Conservation (phyloP, 1,140 invertebrate species). For the Pachypsylla venusta region DNA sequence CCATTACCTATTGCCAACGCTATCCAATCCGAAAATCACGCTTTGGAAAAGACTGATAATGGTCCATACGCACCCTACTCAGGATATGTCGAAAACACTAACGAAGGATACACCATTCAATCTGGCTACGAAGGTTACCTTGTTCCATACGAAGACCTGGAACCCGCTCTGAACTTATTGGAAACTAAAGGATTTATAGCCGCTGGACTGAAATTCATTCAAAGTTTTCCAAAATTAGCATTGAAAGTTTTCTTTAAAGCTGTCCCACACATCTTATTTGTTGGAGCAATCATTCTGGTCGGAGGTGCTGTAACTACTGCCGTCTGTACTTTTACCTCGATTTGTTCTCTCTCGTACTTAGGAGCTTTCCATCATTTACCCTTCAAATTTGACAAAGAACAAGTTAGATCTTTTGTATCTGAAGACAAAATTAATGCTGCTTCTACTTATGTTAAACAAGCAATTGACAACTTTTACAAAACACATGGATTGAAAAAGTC, state of each 20-base stretch:
- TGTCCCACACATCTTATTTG: not conserved
- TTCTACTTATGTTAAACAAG: conserved; percentile 41
- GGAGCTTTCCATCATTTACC: conserved; percentile 28
- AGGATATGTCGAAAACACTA: too few relatives aligned
- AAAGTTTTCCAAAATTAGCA: not conserved
- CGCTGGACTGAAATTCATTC: not conserved
- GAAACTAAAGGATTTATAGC: conserved; percentile 1
- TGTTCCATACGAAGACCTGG: conserved; percentile 20
- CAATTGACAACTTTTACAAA: conserved; percentile 44
- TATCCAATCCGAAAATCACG: too few relatives aligned
- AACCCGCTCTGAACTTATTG: not conserved
- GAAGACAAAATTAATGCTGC: conserved; percentile 38
- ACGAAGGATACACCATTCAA: conserved; percentile 26
- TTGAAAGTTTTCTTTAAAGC: conserved; percentile 10
- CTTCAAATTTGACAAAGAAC: conserved; percentile 24
- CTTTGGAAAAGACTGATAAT: too few relatives aligned
- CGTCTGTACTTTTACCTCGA: conserved; percentile 44
- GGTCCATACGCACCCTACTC: too few relatives aligned
- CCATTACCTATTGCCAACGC: too few relatives aligned
- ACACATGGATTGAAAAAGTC: conserved; percentile 30
- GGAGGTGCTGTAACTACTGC: conserved; percentile 35
- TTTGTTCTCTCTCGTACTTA: conserved; percentile 42
- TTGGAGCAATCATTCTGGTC: conserved; percentile 24
- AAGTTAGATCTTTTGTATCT: conserved; percentile 29
- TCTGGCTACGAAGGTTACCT: conserved; percentile 31